Evolutionary conservation across 2,888 invertebrate species (phyloP), one percentile per base, ranked within the genome.

Genomic region (Brachyopa scutellaris): DNA sequence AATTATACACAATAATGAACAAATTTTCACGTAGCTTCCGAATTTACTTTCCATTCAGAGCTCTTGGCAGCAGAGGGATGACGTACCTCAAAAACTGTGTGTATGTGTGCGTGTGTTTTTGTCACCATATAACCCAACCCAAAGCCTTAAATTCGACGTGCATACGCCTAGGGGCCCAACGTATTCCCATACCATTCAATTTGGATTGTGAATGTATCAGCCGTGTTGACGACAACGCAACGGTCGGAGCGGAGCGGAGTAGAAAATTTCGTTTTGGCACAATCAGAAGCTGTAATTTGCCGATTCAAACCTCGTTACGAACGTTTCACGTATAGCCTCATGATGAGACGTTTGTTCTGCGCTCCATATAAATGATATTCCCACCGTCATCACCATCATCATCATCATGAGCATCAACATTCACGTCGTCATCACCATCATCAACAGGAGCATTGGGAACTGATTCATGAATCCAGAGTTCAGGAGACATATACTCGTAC

Each of bases 251-350:
- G 53, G 49, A 51, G 59, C 49, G 23, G 23, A 64, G 57, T 76
- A 76, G 66, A 61, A 67, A 78, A 78, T 77, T 83, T 83, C 83
- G 72, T 83, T 77, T 83, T 84, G 69, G 82, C 83, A 86, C 85
- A 86, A 86, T 86, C 86, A 86, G 79, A 77, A 84, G 84, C 85
- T 85, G 84, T 86, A 86, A 86, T 86, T 86, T 86, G 85, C 80
- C 85, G 86, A 86, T 86, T 86, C 86, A 86, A 86, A 86, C 84
- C 85, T 86, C 86, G 85, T 86, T 86, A 86, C 85, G 85, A 85
- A 82, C 85, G 84, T 86, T 86, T 86, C 86, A 86, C 85, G 85
- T 86, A 84, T 59, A 67, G 77, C 73, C 78, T 85, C 85, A 85
- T 85, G 84, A 85, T 85, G 85, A 85, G 85, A 84, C 84, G 78